Evolutionary conservation across 1,140 invertebrate genomes (phyloP), one percentile per base, ranked within the genome.

Genomic region (Drosophila tristis): DNA sequence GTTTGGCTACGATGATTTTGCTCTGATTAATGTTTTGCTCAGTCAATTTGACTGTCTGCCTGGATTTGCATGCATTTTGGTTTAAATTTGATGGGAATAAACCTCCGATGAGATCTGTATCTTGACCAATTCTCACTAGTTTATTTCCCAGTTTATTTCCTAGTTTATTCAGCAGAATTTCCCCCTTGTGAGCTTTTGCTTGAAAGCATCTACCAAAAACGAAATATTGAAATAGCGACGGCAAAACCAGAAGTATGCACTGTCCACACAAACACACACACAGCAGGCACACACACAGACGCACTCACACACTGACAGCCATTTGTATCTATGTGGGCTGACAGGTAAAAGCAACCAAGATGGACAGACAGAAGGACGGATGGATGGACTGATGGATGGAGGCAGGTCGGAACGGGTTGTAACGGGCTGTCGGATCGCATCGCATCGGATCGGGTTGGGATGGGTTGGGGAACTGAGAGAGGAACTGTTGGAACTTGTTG

Each of bases 301-400:
- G 48, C 57, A 29, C 56, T 29, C 39, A 44, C 71, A 54, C 25
- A 29, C 45, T 1, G 15, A 13, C 48, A 56, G 20, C n/a, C 8
- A 35, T 25, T 50, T 58, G 74, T 86, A 65, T 74, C 51, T 78
- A 56, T 81, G 82, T 78, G 81, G 31, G 49, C 20, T 42, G 74
- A 82, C 81, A 86, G 81, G 81, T 86, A 86, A 78, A 57, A 64
- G 35, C 50, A 79, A 66, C 49, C 63, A 74, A 62, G 79, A 58
- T 64, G 53, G 63, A 63, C 74, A 76, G 72, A 23, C 60, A 35
- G 42, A 49, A 2, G 53, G 49, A 44, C 39, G 45, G 65, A 54
- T 16, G 53, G 59, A 31, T 25, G 23, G 47, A 45, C 31, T 20
- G 51, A n/a, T 44, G 20, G 20, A 25, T 25, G 35, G 35, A 54